These are phyloP conservation scores for Syrista parreyssii DNA, from an alignment of 2,888 invertebrate genomes.

Conservation along the genomic window DNA sequence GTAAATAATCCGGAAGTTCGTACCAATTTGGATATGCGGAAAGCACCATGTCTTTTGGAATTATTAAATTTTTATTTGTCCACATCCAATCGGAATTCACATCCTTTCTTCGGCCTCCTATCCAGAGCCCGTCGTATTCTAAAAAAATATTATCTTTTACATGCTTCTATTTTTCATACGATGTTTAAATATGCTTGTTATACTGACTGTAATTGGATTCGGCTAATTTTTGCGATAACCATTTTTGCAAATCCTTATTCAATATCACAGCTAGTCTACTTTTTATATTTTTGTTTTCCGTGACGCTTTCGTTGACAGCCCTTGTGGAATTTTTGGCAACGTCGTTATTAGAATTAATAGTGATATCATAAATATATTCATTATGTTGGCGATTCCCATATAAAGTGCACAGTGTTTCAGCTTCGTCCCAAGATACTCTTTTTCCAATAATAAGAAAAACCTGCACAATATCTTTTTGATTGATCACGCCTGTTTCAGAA, in stretches of 20 bases:
- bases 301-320: not conserved
- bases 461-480: slow-evolving; percentile 11
- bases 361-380: not conserved
- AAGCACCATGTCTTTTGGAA: slow-evolving; percentile 11
- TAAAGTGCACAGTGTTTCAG: slow-evolving; percentile 24
- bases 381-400: slow-evolving; percentile 8
- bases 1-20: slow-evolving; percentile 6
- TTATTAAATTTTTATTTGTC: slow-evolving; percentile 26
- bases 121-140: slow-evolving; percentile 40
- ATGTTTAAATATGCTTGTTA: not conserved
- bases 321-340: not conserved
- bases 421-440: slow-evolving; percentile 31
- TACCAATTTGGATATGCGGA: slow-evolving; percentile 28
- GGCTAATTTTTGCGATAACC: slow-evolving; percentile 34
- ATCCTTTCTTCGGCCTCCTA: slow-evolving; percentile 29
- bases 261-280: slow-evolving; percentile 25
- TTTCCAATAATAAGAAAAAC: slow-evolving; percentile 33
- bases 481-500: not conserved
- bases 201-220: slow-evolving; percentile 38
- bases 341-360: not conserved
- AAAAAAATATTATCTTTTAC: not conserved
- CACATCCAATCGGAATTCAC: slow-evolving; percentile 18
- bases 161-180: not conserved
- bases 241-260: slow-evolving; percentile 21
- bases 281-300: not conserved